phyloP scores from a whole-genome alignment of 23 tunicate species.

The Trididemnum nubilum region DNA sequence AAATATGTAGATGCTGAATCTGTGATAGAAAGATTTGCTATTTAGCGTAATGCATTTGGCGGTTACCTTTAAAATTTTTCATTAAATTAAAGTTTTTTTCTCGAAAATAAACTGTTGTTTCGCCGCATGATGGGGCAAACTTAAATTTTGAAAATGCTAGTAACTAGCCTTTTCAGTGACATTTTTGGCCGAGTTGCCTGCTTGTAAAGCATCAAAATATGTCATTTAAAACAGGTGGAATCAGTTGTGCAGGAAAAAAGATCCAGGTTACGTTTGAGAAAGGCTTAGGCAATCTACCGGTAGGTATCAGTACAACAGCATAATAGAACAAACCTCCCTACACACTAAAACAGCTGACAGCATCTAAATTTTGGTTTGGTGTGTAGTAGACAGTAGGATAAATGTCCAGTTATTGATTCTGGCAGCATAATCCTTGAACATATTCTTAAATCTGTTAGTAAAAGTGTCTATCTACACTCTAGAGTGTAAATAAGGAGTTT shows the following conservation, averaged over 20 bases:
- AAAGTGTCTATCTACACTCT: neutral
- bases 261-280: neutral
- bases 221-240: conserved; percentile 8
- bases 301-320: conserved; percentile 1
- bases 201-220: conserved; percentile 15
- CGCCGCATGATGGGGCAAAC: conserved; percentile 4
- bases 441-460: neutral
- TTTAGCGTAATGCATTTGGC: neutral
- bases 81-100: neutral
- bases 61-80: neutral
- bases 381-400: neutral
- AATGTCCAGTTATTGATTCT: neutral
- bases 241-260: neutral
- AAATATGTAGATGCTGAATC: neutral
- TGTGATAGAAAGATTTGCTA: neutral
- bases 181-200: conserved; percentile 1
- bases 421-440: neutral
- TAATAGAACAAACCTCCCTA: neutral
- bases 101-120: neutral
- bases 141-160: neutral
- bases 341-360: neutral
- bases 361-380: neutral
- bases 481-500: neutral
- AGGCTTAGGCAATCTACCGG: neutral
- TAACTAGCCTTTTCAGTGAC: neutral